These are phyloP conservation scores for Orchesellides sinensis DNA, from an alignment of 2,888 invertebrate species.

Conservation along the genomic window DNA sequence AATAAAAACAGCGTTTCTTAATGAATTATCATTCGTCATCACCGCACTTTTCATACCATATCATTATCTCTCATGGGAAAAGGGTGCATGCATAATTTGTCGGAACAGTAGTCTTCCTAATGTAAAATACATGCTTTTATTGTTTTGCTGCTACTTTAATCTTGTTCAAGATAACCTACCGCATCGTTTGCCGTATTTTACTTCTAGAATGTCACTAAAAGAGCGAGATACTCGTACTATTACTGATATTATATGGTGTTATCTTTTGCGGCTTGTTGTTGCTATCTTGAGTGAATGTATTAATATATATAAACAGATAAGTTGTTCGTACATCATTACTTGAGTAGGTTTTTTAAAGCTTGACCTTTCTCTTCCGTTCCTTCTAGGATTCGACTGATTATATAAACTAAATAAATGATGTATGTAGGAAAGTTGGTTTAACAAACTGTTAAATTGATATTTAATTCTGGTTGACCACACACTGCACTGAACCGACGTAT, in stretches of 20 bases:
- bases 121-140: slow-evolving; percentile 58
- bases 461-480: slow-evolving; percentile 4
- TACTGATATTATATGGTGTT: not conserved
- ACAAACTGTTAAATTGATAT: slow-evolving; percentile 4
- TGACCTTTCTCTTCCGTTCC: not conserved
- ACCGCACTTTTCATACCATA: too few species aligned
- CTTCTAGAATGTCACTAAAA: not conserved
- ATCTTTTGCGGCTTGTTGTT: not conserved
- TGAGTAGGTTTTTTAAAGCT: too few species aligned
- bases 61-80: slow-evolving; percentile 42
- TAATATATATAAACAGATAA: too few species aligned
- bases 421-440: not conserved
- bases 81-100: slow-evolving; percentile 50
- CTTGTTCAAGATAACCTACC: slow-evolving; percentile 56
- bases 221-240: too few species aligned
- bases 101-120: slow-evolving; percentile 34
- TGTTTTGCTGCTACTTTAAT: slow-evolving; percentile 54
- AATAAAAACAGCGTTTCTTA: slow-evolving; percentile 27
- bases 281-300: not conserved
- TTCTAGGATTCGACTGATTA: not conserved
- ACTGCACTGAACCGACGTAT: too few species aligned
- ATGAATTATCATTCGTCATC: slow-evolving; percentile 43
- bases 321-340: too few species aligned
- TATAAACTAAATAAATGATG: not conserved
- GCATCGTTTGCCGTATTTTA: slow-evolving; percentile 33